Evolutionary conservation across 2,113 vertebrate genomes (phyloP).

Genomic region (Istiophorus platypterus): DNA sequence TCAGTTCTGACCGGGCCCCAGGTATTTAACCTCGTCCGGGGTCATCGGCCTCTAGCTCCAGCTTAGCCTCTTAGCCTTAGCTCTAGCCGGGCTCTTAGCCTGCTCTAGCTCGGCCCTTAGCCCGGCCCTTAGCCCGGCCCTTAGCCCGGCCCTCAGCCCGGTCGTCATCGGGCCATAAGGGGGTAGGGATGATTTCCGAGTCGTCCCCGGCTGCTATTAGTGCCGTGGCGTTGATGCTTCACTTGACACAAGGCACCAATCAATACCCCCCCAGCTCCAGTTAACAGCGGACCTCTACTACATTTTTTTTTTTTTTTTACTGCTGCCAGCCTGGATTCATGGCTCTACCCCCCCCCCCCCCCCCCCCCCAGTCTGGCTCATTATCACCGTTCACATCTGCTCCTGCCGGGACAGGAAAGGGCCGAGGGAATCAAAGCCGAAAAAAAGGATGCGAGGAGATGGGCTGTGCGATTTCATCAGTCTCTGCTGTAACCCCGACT

Average conservation of each 20-base stretch:
- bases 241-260: constrained; percentile 50
- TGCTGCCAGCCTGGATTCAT: constrained; percentile 57
- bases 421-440: not conserved
- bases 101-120: too few species aligned
- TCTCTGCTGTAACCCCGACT: constrained; percentile 6
- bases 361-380: constrained; percentile 72
- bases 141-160: too few species aligned
- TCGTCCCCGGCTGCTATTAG: constrained; percentile 44
- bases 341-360: constrained; percentile 55
- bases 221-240: constrained; percentile 53
- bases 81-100: too few species aligned
- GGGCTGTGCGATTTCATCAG: constrained; percentile 3
- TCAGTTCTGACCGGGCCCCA: not conserved
- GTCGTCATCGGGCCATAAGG: too few species aligned
- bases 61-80: too few species aligned
- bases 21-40: not conserved
- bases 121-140: too few species aligned
- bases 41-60: too few species aligned
- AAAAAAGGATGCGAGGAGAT: not conserved
- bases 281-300: constrained; percentile 55
- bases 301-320: constrained; percentile 61
- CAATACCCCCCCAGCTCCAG: constrained; percentile 51
- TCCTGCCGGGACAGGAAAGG: constrained; percentile 43
- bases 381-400: constrained; percentile 67
- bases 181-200: too few species aligned